Evolutionary conservation across 2,888 invertebrate genomes (phyloP), one percentile per base, ranked within the genome.

Genomic region (Phaedon cochleariae): DNA sequence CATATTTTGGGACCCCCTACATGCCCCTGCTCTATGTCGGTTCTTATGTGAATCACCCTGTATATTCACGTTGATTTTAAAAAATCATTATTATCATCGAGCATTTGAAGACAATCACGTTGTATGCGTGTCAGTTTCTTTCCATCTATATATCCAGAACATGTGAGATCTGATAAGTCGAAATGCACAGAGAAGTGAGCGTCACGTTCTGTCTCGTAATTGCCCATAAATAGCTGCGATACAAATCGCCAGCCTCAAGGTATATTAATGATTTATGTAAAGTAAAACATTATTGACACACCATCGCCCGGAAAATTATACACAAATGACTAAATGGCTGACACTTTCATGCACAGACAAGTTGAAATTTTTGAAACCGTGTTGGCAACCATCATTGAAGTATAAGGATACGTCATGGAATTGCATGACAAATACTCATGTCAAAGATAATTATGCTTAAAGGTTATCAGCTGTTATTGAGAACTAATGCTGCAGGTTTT

Each of bases 21-120:
- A n/a, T n/a, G n/a, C n/a, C n/a, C n/a, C n/a, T n/a, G n/a, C n/a
- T n/a, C n/a, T n/a, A n/a, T n/a, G n/a, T n/a, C n/a, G n/a, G n/a
- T n/a, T n/a, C n/a, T n/a, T n/a, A n/a, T n/a, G n/a, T n/a, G n/a
- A n/a, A n/a, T n/a, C n/a, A n/a, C n/a, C n/a, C n/a, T n/a, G n/a
- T n/a, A n/a, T n/a, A n/a, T n/a, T n/a, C n/a, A n/a, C n/a, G n/a
- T n/a, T n/a, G n/a, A n/a, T n/a, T n/a, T n/a, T n/a, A n/a, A n/a
- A n/a, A n/a, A n/a, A n/a, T n/a, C n/a, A n/a, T n/a, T n/a, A 41
- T 3, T 15, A 10, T 41, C 15, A 15, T 15, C 3, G 41, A 10
- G 2, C 10, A 34, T 34, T 34, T n/a, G 41, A 71, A 74, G 72
- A 72, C 72, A 74, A 74, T 72, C 73, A 74, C 70, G 71, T 72